These are phyloP conservation scores for Caenorhabditis afra DNA, from an alignment of 2,888 invertebrate species.

Conservation along the genomic window DNA sequence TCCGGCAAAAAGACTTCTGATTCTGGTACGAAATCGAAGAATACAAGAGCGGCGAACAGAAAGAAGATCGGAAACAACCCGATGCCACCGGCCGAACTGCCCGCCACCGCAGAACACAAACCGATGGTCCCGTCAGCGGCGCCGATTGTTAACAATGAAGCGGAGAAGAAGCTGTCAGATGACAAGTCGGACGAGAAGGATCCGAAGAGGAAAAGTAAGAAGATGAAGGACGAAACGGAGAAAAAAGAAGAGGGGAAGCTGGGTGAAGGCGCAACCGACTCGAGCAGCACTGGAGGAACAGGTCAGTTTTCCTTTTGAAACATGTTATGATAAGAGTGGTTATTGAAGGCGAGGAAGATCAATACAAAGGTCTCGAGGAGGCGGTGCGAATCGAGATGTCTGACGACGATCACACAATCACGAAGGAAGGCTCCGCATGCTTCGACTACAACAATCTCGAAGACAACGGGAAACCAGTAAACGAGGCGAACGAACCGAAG, in stretches of 20 bases:
- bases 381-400: constrained; percentile 43
- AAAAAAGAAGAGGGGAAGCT: neutral
- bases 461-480: neutral
- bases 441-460: constrained; percentile 9
- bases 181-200: neutral
- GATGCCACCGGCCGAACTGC: too few species aligned
- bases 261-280: neutral
- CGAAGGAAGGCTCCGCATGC: constrained; percentile 5
- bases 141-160: neutral
- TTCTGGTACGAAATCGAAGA: neutral
- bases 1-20: neutral
- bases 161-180: neutral
- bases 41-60: neutral
- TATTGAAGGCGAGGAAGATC: too few species aligned
- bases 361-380: constrained; percentile 16
- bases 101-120: too few species aligned
- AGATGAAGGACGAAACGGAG: constrained; percentile 7
- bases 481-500: constrained; percentile 12
- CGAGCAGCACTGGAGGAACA: neutral
- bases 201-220: constrained; percentile 20
- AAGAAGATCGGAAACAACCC: too few species aligned
- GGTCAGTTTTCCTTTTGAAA: neutral
- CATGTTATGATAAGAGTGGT: too few species aligned
- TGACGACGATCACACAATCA: constrained; percentile 42
- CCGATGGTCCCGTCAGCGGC: neutral